Base-by-base conservation (phyloP, 1,140 invertebrate genomes). In the Oryctes rhinoceros region DNA sequence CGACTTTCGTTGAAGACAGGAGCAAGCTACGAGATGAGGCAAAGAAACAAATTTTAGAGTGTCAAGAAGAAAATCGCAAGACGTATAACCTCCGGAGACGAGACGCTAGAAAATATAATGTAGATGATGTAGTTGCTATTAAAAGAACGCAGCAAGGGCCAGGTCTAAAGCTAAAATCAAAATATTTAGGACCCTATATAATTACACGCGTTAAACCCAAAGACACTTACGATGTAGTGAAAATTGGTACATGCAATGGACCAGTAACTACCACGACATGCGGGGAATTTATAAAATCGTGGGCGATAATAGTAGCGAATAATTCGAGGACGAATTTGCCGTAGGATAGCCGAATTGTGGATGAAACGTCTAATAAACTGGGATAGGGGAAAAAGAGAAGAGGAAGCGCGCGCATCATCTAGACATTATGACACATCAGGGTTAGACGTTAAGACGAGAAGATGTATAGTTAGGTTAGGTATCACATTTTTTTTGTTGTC, bases 81-180 rank as follows among this genome's bases (percentile, higher is more conserved):
- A 76, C 10, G 5, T 88, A 80, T 80, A 83, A 87, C 49, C 39
- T 59, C 15, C 78, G 71, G 78, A 80, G 82, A 53, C 78, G 74
- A 49, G 39, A 75, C 75, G 76, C 80, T 30, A 78, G 39, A 18
- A 76, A 79, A 15, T 88, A 86, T 79, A 76, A 84, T 35, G 62
- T 83, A 24, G 84, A 83, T 30, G 87, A 89, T 78, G 47, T 86
- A 65, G 87, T 88, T 11, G 87, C 86, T 11, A 88, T 88, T 4
- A 86, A 87, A 77, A 75, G 84, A 48, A 87, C 88, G 0, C 86
- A 88, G 37, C 86, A 86, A 80, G 80, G 82, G 6, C 76, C 82
- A 20, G 87, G 86, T 1, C 75, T 84, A 15, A 89, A 89, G 76
- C 35, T 89, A 10, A 81, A n/a, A n/a, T n/a, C n/a, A n/a, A n/a